Evolutionary conservation across 2,888 invertebrate genomes (phyloP).

Genomic region (Ashinkailepas kermadecensis): DNA sequence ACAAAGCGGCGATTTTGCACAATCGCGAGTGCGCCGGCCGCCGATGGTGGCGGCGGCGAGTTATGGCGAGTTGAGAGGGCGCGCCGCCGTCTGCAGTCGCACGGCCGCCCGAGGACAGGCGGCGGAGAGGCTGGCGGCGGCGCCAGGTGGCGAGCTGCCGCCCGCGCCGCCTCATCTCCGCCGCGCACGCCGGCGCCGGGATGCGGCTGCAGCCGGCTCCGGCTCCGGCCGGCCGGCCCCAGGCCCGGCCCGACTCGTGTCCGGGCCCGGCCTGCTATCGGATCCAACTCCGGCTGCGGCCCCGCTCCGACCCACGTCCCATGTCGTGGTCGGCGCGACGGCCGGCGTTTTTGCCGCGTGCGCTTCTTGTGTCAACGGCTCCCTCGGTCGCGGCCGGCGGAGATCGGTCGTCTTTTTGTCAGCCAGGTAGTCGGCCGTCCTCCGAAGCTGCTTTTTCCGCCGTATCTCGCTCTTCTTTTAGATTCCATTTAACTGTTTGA

Average conservation of each 20-base stretch:
- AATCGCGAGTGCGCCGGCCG: background rate
- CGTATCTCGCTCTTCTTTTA: slow-evolving; percentile 6
- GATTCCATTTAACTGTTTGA: slow-evolving; percentile 19
- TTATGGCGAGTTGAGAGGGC: too few relatives aligned
- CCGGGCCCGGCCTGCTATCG: too few relatives aligned
- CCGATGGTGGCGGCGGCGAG: too few relatives aligned
- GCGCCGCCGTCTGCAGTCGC: background rate
- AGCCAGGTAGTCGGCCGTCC: background rate
- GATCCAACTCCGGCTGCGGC: too few relatives aligned
- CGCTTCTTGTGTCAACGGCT: background rate
- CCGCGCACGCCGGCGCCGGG: background rate
- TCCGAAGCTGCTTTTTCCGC: background rate
- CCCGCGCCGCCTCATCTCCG: too few relatives aligned
- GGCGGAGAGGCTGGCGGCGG: background rate
- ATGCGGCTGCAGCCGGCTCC: background rate
- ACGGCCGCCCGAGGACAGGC: background rate
- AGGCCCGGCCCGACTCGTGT: too few relatives aligned
- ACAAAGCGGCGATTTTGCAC: background rate
- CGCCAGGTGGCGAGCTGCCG: too few relatives aligned
- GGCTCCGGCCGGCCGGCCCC: too few relatives aligned
- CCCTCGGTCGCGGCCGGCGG: background rate
- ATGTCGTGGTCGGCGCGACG: background rate
- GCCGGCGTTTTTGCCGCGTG: background rate
- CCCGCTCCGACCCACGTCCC: too few relatives aligned
- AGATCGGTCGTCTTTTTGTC: background rate